phyloP scores from a whole-genome alignment of 2,113 vertebrate species.

The Anseranas semipalmata region DNA sequence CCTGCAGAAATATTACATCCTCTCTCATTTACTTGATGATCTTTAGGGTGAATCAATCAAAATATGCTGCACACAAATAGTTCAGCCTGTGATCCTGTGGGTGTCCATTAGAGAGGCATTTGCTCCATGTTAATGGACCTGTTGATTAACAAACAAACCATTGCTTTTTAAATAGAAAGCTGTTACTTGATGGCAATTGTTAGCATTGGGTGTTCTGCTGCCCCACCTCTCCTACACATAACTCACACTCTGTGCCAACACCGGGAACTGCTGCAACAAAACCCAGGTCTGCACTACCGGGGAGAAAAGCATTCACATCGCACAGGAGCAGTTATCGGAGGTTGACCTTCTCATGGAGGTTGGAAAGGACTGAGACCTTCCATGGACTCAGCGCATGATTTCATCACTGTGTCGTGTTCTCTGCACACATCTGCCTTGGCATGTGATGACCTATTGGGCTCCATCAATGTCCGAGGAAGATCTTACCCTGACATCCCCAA shows the following conservation, averaged over 20 bases:
- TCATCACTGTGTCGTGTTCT: neutral
- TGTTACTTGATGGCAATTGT: neutral
- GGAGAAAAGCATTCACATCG: neutral
- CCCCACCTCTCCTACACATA: neutral
- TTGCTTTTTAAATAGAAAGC: conserved; percentile 27
- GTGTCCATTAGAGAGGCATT: conserved; percentile 45
- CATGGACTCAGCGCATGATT: accelerated
- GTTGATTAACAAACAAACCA: conserved; percentile 54
- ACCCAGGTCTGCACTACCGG: neutral
- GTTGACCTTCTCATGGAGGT: neutral
- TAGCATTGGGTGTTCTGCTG: neutral
- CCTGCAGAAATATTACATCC: conserved; percentile 69
- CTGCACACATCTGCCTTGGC: neutral
- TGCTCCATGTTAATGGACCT: conserved; percentile 37
- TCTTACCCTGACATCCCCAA: neutral
- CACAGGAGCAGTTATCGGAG: neutral
- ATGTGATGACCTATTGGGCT: neutral
- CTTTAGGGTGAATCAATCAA: conserved; percentile 63
- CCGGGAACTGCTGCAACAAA: neutral
- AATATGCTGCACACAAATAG: conserved; percentile 22
- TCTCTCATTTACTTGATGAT: conserved; percentile 67
- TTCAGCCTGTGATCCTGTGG: conserved; percentile 6
- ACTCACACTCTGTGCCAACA: neutral
- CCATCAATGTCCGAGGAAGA: neutral
- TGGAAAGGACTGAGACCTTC: neutral